phyloP scores from a whole-genome alignment of 2,113 vertebrate species.

The Eulemur macaco region DNA sequence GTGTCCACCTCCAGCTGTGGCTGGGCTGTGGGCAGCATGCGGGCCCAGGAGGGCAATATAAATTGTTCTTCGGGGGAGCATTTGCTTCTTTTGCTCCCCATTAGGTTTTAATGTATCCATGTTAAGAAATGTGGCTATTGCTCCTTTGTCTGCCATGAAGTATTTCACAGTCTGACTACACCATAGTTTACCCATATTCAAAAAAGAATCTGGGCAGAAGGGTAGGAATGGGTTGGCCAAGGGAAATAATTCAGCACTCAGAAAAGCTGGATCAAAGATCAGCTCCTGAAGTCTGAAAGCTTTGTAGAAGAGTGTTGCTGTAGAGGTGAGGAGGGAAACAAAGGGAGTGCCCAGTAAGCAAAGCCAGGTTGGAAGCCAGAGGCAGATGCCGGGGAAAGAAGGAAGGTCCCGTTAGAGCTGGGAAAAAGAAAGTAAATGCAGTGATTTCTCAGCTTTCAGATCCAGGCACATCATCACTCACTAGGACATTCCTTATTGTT shows the following conservation, averaged over 20 bases:
- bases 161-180: neutral
- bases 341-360: neutral
- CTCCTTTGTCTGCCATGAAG: neutral
- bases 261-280: neutral
- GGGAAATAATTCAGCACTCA: neutral
- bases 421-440: neutral
- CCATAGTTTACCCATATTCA: neutral
- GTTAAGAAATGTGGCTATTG: neutral
- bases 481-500: neutral
- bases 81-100: neutral
- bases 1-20: neutral
- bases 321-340: neutral
- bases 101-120: neutral
- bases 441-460: neutral
- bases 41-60: no score
- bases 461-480: neutral
- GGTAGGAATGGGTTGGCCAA: neutral
- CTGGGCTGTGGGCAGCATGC: neutral
- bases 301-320: neutral
- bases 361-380: neutral
- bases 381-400: neutral
- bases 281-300: neutral
- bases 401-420: neutral
- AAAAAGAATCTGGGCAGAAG: neutral
- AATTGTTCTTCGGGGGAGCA: neutral